Base-by-base conservation (phyloP, 2,888 invertebrate species). In the Melipona bicolor region DNA sequence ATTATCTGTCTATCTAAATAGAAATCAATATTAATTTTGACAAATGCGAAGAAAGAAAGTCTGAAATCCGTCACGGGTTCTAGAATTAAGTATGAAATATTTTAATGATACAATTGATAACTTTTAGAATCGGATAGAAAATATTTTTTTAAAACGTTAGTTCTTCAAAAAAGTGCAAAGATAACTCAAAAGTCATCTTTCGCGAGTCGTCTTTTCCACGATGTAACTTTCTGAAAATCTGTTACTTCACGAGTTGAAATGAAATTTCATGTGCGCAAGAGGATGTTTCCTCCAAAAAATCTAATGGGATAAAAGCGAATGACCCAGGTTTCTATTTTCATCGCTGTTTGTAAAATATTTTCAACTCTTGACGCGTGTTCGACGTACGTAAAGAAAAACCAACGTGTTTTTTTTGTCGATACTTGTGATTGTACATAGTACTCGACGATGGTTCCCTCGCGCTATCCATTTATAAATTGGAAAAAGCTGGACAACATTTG, bases 401-500 rank as follows among this genome's bases (percentile, higher is more conserved):
- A 65, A 70, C 73, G n/a, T 32, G 65, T 50, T 36, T 36, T 9
- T 36, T 36, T 1, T 36, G 9, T 70, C 70, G n/a, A 79, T 70
- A 43, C 24, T 21, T 0, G 9, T 1, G 17, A n/a, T 36, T 15
- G 36, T 68, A 61, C 61, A 24, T 21, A 9, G 17, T 49, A 24
- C 21, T 21, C 36, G 50, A 54, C 24, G 65, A 70, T 36, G 59
- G 52, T 32, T 19, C 69, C 43, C 73, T 73, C 61, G 64, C 43
- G 6, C 69, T 54, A 43, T 73, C 83, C 72, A 84, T 83, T 83
- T 76, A 79, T 79, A 76, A 83, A 84, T 84, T 84, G 84, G 50
- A 71, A 54, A 50, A 62, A 75, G 76, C 21, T 21, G 78, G 78
- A 82, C 79, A 79, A 73, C 70, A 83, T 84, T 83, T 83, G 84